phyloP scores from a whole-genome alignment of 2,113 vertebrate species.

The Hippocampus guttulatus region DNA sequence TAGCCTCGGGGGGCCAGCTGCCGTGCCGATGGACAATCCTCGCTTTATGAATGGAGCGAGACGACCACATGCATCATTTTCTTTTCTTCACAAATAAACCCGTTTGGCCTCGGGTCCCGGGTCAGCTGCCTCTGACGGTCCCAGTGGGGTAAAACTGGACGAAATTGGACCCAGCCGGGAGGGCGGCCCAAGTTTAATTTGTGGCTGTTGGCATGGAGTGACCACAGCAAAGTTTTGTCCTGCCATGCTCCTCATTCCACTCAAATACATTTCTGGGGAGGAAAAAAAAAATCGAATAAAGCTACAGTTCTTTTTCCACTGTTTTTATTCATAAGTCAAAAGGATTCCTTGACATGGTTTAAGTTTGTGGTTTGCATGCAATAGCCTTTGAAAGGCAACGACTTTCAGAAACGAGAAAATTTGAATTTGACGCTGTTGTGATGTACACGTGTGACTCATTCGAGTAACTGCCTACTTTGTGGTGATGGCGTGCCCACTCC shows the following conservation, averaged over 20 bases:
- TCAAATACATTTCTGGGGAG: not conserved
- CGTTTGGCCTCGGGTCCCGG: slow-evolving; percentile 20
- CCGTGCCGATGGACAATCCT: slow-evolving; percentile 42
- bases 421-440: too few relatives aligned
- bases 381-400: too few relatives aligned
- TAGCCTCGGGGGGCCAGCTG: slow-evolving; percentile 19
- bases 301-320: not conserved
- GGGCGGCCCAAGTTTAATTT: slow-evolving; percentile 8
- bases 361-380: too few relatives aligned
- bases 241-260: not conserved
- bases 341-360: too few relatives aligned
- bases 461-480: too few relatives aligned
- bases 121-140: slow-evolving; percentile 23
- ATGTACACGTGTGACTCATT: too few relatives aligned
- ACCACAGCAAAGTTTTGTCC: not conserved
- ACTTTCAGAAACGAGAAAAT: too few relatives aligned
- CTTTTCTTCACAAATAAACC: slow-evolving; percentile 2
- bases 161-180: not conserved
- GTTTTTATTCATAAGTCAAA: too few relatives aligned
- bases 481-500: too few relatives aligned
- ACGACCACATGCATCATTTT: slow-evolving; percentile 13
- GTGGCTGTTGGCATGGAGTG: slow-evolving; percentile 18
- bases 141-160: not conserved
- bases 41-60: slow-evolving; percentile 26
- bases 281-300: not conserved